Evolutionary conservation across 2,888 invertebrate species (phyloP).

Genomic region (Druceiella hillmani): DNA sequence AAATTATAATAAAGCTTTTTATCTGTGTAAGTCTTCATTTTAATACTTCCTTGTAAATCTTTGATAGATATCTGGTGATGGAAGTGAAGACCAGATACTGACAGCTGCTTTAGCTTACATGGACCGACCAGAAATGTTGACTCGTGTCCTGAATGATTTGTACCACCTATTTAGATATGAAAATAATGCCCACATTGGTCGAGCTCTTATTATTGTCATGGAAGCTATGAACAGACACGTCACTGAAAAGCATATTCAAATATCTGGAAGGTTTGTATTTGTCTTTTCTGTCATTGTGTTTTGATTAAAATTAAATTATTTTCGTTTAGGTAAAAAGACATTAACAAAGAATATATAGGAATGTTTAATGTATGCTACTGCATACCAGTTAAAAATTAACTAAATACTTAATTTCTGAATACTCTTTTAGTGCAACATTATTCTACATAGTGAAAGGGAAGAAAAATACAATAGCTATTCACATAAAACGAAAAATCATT

Average conservation of each 20-base stretch:
- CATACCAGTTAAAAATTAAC: constrained; percentile 4
- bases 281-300: constrained; percentile 13
- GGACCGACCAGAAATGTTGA: constrained; percentile 76
- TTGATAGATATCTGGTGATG: constrained; percentile 80
- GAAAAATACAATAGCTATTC: constrained; percentile 67
- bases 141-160: constrained; percentile 82
- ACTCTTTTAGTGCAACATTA: constrained; percentile 72
- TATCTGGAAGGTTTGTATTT: constrained; percentile 71
- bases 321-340: background rate
- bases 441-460: constrained; percentile 93
- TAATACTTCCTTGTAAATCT: background rate
- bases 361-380: background rate
- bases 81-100: constrained; percentile 84
- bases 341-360: background rate
- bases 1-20: too few relatives aligned
- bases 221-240: constrained; percentile 88
- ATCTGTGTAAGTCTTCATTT: too few relatives aligned
- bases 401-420: constrained; percentile 2
- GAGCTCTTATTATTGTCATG: constrained; percentile 75
- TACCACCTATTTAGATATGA: constrained; percentile 84
- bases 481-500: constrained; percentile 74
- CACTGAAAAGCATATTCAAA: constrained; percentile 85
- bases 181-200: constrained; percentile 68
- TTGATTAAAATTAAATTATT: constrained; percentile 8
- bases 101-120: constrained; percentile 79